These are phyloP conservation scores for Helogale parvula DNA, from an alignment of 2,113 vertebrate species.

Conservation along the genomic window DNA sequence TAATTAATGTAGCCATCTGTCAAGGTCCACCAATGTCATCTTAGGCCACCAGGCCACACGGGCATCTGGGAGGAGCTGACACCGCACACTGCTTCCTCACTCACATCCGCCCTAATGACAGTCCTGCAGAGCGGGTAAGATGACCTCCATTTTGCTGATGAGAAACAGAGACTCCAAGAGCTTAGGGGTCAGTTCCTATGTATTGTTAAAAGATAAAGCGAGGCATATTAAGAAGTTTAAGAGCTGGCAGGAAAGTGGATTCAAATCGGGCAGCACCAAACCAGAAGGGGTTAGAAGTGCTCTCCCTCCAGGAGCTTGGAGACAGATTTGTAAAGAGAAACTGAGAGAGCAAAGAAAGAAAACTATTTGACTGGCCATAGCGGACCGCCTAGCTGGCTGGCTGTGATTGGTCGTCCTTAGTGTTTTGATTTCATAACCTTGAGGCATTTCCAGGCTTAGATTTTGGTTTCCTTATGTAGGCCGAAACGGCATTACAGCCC, in stretches of 20 bases:
- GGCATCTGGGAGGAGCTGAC: background rate
- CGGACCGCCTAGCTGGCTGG: background rate
- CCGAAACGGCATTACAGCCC: background rate
- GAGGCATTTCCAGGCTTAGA: background rate
- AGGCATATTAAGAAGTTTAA: background rate
- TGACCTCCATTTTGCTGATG: background rate
- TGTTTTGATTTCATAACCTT: background rate
- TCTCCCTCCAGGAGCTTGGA: background rate
- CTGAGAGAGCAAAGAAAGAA: background rate
- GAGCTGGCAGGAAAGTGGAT: background rate
- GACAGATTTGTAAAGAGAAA: background rate
- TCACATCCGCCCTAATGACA: background rate
- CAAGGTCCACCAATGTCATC: background rate
- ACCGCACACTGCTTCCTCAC: too few relatives aligned
- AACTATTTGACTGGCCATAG: background rate
- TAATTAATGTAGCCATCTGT: conserved; percentile 10
- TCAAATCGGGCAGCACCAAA: background rate
- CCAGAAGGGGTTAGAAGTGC: background rate
- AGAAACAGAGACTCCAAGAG: background rate
- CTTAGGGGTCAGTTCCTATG: background rate
- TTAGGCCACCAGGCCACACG: background rate
- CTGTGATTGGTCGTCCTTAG: background rate
- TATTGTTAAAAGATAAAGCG: background rate
- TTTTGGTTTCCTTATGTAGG: background rate
- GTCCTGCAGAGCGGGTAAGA: background rate